phyloP scores from a whole-genome alignment of 2,888 invertebrate genomes.

The Nematopogon swammerdamellus region DNA sequence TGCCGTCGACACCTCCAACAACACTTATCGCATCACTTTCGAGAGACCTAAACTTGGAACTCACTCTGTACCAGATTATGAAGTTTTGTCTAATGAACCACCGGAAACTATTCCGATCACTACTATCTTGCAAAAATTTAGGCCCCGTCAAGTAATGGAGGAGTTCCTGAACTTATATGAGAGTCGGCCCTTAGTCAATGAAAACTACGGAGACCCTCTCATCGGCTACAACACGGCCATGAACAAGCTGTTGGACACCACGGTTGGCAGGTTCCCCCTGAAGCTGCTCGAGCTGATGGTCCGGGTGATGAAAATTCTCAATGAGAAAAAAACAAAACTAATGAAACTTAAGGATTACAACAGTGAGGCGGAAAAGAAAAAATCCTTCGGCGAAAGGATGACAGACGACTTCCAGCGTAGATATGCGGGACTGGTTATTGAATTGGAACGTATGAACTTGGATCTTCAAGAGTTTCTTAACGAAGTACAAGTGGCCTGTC shows the following conservation, averaged over 20 bases:
- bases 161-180: conserved; percentile 47
- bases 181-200: conserved; percentile 21
- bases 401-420: conserved; percentile 86
- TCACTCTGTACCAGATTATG: conserved; percentile 94
- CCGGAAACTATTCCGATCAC: conserved; percentile 87
- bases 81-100: conserved; percentile 90
- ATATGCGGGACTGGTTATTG: conserved; percentile 85
- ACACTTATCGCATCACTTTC: conserved; percentile 92
- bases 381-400: conserved; percentile 74
- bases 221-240: conserved; percentile 52
- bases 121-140: conserved; percentile 77
- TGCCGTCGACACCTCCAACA: conserved; percentile 92
- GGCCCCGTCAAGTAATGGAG: conserved; percentile 64
- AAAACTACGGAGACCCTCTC: conserved; percentile 66
- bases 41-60: conserved; percentile 90
- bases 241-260: conserved; percentile 34
- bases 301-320: conserved; percentile 79
- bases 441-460: conserved; percentile 86
- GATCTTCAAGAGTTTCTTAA: conserved; percentile 83
- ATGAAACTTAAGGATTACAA: conserved; percentile 82
- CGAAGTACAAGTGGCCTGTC: conserved; percentile 79
- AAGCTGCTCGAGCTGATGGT: conserved; percentile 85
- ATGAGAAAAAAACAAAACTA: conserved; percentile 78
- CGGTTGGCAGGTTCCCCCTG: conserved; percentile 78
- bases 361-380: conserved; percentile 82